Evolutionary conservation across 1,140 invertebrate genomes (phyloP).

Genomic region (Monochamus saltuarius): DNA sequence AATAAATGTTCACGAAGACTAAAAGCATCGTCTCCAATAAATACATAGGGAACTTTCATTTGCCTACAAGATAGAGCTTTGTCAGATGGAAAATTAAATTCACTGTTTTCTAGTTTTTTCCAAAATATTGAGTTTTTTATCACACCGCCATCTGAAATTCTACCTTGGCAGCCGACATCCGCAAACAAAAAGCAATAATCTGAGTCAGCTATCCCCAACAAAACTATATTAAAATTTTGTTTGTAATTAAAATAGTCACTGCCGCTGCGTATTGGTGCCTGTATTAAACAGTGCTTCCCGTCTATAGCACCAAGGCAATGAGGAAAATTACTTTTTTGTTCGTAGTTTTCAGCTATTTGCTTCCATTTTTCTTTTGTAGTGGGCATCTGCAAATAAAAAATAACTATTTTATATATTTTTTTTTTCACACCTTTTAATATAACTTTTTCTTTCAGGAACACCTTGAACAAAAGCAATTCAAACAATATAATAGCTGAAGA

Average conservation of each 20-base stretch:
- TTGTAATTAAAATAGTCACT: slow-evolving; percentile 16
- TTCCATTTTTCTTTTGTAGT: slow-evolving; percentile 16
- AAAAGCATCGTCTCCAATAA: slow-evolving; percentile 23
- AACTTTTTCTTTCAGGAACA: background rate
- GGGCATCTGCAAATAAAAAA: slow-evolving; percentile 26
- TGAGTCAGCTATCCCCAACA: slow-evolving; percentile 51
- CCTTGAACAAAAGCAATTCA: background rate
- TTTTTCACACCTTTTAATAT: slow-evolving; percentile 9
- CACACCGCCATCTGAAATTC: slow-evolving; percentile 16
- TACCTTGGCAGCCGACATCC: slow-evolving; percentile 31
- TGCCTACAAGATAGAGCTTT: slow-evolving; percentile 16
- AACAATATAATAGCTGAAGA: background rate
- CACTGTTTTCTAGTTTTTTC: slow-evolving; percentile 22
- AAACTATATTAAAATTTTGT: slow-evolving; percentile 12
- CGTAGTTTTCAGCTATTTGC: slow-evolving; percentile 4
- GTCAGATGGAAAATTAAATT: slow-evolving; percentile 19
- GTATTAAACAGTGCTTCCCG: slow-evolving; percentile 7
- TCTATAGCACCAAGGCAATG: slow-evolving; percentile 21
- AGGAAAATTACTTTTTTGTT: slow-evolving; percentile 21
- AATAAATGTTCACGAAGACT: slow-evolving; percentile 19
- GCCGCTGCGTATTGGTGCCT: slow-evolving; percentile 14
- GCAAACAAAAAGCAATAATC: slow-evolving; percentile 49
- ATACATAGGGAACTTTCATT: slow-evolving; percentile 21
- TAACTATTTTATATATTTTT: slow-evolving; percentile 14
- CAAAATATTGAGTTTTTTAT: slow-evolving; percentile 11